Base-by-base conservation (phyloP, 2,113 vertebrate species). In the Megalops atlanticus region DNA sequence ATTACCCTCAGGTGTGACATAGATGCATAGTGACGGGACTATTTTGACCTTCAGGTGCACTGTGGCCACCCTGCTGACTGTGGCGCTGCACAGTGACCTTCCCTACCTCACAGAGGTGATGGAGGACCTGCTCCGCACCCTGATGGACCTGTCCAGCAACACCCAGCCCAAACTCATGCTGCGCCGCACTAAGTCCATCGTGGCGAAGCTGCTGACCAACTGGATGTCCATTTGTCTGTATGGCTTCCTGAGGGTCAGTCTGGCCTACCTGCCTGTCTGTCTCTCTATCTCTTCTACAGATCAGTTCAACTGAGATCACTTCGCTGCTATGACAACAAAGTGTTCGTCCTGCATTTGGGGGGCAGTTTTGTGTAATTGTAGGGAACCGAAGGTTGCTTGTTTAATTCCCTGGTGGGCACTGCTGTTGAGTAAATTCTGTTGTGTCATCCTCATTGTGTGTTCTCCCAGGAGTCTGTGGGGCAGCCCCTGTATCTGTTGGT, bases 191-290 rank as follows among this genome's bases (percentile, higher is more conserved):
- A 96, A 98, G 89, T 97, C 97, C 2, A 96, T 94, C 4, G 97
- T 98, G 0, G 98, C 99, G 89, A 99, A 99, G 54, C 89, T 99
- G 76, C 91, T 99, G 82, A 97, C 97, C 81, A 99, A 99, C 88
- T 99, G 98, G 98, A 97, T 99, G 96, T 98, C 97, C 12, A 93
- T 99, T 83, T 99, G 98, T 86, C 95, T 99, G 3, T 99, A 98
- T 33, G 97, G 97, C 81, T 98, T 96, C 85, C 95, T 99, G 8
- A 93, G 97, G 92, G 98, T 98, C 83, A 0, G 94, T 89, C 2
- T n/a, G 8, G 5, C 21, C 8, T 0, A 16, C n/a, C n/a, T n/a
- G 77, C 27, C 14, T 68, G 35, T 31, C 24, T 11, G 35, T 11
- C 4, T 3, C 24, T 38, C 24, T 31, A 1, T 14, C 11, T 10